Percentiles rank a stretch among this genome's conserved stretches.
These are phyloP conservation scores for Physella acuta DNA, from an alignment of 1,140 invertebrate species.

Conservation along the genomic window DNA sequence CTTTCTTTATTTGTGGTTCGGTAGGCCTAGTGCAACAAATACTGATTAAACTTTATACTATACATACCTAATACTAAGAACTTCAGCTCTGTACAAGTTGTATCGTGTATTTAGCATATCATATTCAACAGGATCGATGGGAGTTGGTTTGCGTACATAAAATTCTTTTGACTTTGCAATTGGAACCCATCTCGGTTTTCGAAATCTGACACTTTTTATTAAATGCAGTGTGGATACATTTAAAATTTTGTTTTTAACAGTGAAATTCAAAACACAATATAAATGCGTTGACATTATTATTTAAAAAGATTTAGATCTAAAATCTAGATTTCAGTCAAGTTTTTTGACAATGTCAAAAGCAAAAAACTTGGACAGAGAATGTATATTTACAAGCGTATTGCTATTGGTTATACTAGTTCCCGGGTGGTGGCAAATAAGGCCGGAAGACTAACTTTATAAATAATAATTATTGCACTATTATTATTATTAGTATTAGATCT, in stretches of 20 bases:
- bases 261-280: not conserved
- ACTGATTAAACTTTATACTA: not conserved
- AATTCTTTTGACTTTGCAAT: constrained; percentile 41
- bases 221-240: not conserved
- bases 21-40: too few species aligned
- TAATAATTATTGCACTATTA: too few species aligned
- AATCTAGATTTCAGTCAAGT: too few species aligned
- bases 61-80: constrained; percentile 35
- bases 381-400: too few species aligned
- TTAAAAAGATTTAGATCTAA: too few species aligned
- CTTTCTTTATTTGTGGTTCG: too few species aligned
- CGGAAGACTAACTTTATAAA: too few species aligned
- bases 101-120: constrained; percentile 26
- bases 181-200: constrained; percentile 40
- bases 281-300: not conserved
- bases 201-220: constrained; percentile 30
- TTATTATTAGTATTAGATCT: too few species aligned
- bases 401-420: too few species aligned
- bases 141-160: constrained; percentile 41
- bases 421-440: too few species aligned
- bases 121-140: constrained; percentile 35
- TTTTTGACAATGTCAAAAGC: too few species aligned
- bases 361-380: too few species aligned
- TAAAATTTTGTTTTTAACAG: not conserved
- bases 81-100: constrained; percentile 33